phyloP scores from a whole-genome alignment of 1,140 invertebrate genomes.

The Metaphire vulgaris region DNA sequence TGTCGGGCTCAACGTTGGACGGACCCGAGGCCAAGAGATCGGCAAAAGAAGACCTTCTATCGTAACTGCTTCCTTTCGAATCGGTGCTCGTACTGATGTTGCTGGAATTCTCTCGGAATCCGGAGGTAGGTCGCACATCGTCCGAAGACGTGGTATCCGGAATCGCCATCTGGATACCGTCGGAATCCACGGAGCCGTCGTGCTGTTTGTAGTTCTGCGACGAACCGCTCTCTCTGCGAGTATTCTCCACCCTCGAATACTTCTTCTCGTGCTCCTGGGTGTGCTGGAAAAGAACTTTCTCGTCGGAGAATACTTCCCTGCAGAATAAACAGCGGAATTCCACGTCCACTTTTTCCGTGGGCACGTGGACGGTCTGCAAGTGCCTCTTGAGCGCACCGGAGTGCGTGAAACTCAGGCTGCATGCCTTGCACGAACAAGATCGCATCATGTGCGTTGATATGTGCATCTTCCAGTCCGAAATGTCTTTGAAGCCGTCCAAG shows the following conservation, averaged over 20 bases:
- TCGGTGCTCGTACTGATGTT: constrained; percentile 4
- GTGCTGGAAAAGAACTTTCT: constrained; percentile 17
- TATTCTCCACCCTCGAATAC: neutral
- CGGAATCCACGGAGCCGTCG: neutral
- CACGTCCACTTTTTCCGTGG: constrained; percentile 5
- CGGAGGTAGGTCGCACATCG: neutral
- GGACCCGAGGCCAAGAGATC: too few species aligned
- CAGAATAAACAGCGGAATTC: constrained; percentile 14
- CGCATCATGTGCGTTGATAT: constrained; percentile 18
- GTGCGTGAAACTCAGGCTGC: constrained; percentile 10
- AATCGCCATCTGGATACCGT: constrained; percentile 11
- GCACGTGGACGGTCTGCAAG: neutral
- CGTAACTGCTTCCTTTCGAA: too few species aligned
- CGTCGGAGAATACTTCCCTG: constrained; percentile 14
- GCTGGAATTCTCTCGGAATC: neutral
- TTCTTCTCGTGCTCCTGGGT: constrained; percentile 15
- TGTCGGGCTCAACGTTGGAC: too few species aligned
- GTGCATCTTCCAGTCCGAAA: constrained; percentile 16
- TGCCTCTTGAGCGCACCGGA: constrained; percentile 15
- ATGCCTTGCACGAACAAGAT: constrained; percentile 16
- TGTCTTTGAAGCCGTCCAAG: constrained; percentile 9
- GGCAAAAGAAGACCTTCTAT: too few species aligned
- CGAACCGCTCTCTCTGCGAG: neutral
- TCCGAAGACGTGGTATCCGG: constrained; percentile 18
- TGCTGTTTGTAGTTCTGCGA: neutral